These are phyloP conservation scores for Ctenopoma multispine DNA, from an alignment of 2,797 vertebrate species.

Conservation along the genomic window DNA sequence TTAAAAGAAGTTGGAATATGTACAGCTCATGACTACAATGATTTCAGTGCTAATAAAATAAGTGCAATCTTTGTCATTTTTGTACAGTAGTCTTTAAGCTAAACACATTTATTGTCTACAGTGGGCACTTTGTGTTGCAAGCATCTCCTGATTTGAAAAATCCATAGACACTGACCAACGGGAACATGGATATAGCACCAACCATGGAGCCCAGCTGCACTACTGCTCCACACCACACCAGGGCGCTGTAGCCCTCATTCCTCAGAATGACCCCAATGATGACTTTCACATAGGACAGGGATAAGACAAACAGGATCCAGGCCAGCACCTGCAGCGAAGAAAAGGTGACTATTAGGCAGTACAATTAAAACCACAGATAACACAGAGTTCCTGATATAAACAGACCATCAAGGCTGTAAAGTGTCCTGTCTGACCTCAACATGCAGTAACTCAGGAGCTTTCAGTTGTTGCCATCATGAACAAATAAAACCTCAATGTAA, in stretches of 20 bases:
- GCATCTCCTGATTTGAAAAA: slow-evolving; percentile 86
- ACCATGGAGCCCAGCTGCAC: slow-evolving; percentile 90
- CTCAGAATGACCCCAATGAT: slow-evolving; percentile 87
- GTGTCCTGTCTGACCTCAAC: too few species aligned
- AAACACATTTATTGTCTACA: slow-evolving; percentile 41
- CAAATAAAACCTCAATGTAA: too few species aligned
- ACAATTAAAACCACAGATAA: not conserved
- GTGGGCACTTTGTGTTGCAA: slow-evolving; percentile 84
- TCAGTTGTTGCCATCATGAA: too few species aligned
- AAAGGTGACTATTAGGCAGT: not conserved
- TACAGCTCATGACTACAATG: slow-evolving; percentile 27
- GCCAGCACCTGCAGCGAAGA: slow-evolving; percentile 80
- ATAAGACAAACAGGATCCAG: slow-evolving; percentile 87
- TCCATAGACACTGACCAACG: slow-evolving; percentile 83
- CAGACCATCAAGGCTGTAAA: too few species aligned
- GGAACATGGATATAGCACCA: slow-evolving; percentile 88
- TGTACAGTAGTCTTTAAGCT: slow-evolving; percentile 27
- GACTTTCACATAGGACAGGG: slow-evolving; percentile 89
- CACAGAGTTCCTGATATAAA: not conserved
- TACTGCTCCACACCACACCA: slow-evolving; percentile 89
- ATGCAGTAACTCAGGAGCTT: not conserved
- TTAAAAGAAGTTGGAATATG: slow-evolving; percentile 16
- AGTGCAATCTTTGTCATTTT: slow-evolving; percentile 21
- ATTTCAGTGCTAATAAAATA: slow-evolving; percentile 39
- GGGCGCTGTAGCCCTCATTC: slow-evolving; percentile 88